Conservation (phyloP, 2,113 vertebrate species). For the Onychorhynchus coronatus region DNA sequence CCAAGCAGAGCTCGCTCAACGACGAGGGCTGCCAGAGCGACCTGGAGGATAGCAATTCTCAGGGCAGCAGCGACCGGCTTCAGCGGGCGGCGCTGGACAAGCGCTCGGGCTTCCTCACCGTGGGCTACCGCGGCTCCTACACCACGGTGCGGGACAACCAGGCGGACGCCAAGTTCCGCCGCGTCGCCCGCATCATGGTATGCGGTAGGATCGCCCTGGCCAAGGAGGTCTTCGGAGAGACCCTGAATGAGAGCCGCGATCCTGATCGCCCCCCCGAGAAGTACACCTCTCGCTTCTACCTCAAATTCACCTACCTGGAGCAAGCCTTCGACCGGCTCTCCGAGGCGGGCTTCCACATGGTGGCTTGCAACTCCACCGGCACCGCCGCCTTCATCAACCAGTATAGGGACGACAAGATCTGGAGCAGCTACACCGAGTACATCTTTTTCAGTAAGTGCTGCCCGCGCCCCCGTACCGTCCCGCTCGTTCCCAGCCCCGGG, state of each 20-base stretch:
- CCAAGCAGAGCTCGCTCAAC: constrained; percentile 85
- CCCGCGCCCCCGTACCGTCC: background rate
- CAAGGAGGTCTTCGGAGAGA: constrained; percentile 87
- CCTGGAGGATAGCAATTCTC: constrained; percentile 83
- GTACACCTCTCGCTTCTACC: constrained; percentile 90
- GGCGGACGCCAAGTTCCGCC: constrained; percentile 85
- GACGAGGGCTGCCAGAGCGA: constrained; percentile 89
- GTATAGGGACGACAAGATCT: constrained; percentile 87
- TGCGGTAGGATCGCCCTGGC: constrained; percentile 86
- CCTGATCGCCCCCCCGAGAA: constrained; percentile 86
- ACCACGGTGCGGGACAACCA: constrained; percentile 83
- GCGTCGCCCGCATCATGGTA: constrained; percentile 87
- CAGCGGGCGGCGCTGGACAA: constrained; percentile 69
- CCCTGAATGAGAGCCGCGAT: constrained; percentile 87
- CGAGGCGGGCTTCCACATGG: constrained; percentile 92
- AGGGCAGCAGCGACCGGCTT: constrained; percentile 79
- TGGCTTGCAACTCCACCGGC: constrained; percentile 92
- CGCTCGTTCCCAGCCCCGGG: background rate
- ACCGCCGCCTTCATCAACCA: constrained; percentile 85
- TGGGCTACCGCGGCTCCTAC: constrained; percentile 86
- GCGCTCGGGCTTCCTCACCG: constrained; percentile 85
- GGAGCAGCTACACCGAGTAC: constrained; percentile 91
- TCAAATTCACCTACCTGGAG: constrained; percentile 89
- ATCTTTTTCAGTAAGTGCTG: constrained; percentile 87
- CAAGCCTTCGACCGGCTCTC: constrained; percentile 88